Conservation (phyloP, 2,113 vertebrate species). For the Nestor notabilis region DNA sequence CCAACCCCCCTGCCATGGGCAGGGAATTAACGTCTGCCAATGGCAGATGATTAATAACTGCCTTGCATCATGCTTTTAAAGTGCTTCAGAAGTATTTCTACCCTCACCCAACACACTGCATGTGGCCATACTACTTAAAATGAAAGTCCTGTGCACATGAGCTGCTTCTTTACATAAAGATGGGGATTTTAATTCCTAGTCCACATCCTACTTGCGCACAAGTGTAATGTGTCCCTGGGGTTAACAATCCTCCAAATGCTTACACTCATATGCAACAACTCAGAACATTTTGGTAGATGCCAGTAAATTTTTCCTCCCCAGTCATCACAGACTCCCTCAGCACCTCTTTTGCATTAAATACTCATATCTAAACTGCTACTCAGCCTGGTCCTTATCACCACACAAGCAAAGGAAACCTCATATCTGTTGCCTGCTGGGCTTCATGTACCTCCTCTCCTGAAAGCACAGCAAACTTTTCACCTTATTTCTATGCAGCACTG, state of each 20-base stretch:
- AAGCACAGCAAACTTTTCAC: neutral
- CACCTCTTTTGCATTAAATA: neutral
- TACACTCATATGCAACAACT: neutral
- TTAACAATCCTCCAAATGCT: neutral
- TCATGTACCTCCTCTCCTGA: neutral
- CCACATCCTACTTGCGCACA: neutral
- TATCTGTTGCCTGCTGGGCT: neutral
- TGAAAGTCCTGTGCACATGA: neutral
- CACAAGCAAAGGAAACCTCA: neutral
- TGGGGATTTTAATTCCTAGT: rapidly evolving
- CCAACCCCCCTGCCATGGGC: neutral
- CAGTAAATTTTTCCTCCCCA: neutral
- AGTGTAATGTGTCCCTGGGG: neutral
- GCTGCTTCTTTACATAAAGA: neutral
- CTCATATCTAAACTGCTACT: neutral
- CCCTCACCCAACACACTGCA: neutral
- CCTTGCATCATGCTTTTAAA: neutral
- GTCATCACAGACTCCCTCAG: neutral
- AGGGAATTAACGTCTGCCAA: neutral
- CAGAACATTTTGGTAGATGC: neutral
- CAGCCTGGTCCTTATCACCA: neutral
- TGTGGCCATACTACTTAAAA: neutral
- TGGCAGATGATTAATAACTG: neutral
- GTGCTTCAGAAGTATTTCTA: neutral
- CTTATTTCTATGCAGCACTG: constrained; percentile 38